A percentile compares a stretch with the other conserved stretches of the same genome.
These are phyloP conservation scores for Catharus fuscescens DNA, from an alignment of 2,113 vertebrate genomes.

Conservation along the genomic window DNA sequence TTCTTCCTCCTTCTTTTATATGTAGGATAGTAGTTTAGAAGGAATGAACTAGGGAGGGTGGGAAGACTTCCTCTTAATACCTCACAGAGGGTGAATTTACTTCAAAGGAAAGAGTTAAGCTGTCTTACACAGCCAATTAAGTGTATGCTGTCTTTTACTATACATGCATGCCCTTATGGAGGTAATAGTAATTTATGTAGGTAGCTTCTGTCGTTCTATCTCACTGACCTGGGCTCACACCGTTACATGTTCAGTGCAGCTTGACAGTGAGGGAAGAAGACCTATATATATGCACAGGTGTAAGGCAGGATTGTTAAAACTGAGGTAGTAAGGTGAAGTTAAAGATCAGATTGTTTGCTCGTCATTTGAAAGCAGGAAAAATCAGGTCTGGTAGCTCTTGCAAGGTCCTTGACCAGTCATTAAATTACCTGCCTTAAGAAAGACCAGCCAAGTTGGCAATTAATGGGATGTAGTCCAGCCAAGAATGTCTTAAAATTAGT, in stretches of 20 bases:
- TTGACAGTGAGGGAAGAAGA: neutral
- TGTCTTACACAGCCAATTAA: neutral
- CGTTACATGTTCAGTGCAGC: neutral
- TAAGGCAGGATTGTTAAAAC: neutral
- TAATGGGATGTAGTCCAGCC: conserved; percentile 2
- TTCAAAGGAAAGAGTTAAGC: conserved; percentile 12
- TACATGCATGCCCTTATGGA: neutral
- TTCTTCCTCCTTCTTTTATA: neutral
- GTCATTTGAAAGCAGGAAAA: neutral
- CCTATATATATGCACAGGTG: neutral
- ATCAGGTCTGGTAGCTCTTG: neutral
- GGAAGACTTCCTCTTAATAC: neutral
- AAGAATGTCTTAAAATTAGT: conserved; percentile 50
- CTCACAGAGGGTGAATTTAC: neutral
- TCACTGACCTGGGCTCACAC: neutral
- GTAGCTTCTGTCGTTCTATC: neutral
- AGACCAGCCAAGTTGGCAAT: neutral
- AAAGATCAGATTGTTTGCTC: neutral
- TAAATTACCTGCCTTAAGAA: conserved; percentile 51
- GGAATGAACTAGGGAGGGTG: neutral
- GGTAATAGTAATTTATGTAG: conserved; percentile 26
- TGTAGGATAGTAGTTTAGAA: neutral
- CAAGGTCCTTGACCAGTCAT: neutral
- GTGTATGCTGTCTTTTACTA: neutral
- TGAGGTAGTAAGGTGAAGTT: neutral